These are phyloP conservation scores for Eptesicus fuscus DNA, from an alignment of 2,113 vertebrate species.

Conservation along the genomic window DNA sequence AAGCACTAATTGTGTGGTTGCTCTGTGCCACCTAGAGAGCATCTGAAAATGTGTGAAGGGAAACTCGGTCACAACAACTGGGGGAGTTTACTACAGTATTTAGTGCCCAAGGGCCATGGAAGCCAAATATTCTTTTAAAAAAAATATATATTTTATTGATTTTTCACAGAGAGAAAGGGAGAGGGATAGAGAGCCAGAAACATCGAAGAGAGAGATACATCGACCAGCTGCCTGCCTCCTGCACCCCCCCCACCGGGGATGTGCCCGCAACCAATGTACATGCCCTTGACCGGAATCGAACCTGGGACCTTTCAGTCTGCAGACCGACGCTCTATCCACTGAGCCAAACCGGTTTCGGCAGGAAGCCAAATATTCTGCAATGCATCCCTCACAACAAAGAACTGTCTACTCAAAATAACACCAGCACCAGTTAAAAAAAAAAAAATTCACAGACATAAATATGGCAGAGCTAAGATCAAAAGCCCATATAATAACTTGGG, in stretches of 20 bases:
- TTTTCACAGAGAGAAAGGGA: no score
- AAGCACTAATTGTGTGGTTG: background rate
- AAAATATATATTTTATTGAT: no score
- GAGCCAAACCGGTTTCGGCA: no score
- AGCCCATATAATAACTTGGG: background rate
- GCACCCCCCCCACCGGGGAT: no score
- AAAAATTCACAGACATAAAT: background rate
- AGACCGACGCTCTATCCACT: no score
- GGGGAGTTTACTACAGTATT: background rate
- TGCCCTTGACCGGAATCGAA: no score
- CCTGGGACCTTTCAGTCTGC: no score
- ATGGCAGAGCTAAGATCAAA: background rate
- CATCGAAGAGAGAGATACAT: no score
- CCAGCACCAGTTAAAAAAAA: background rate
- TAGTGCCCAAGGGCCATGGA: background rate
- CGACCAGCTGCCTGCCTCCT: no score
- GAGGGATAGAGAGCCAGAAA: no score
- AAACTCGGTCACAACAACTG: background rate
- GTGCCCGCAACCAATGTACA: no score
- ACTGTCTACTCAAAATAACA: background rate
- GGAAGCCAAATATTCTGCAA: background rate
- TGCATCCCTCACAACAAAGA: background rate
- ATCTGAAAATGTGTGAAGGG: background rate
- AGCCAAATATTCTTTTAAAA: background rate
- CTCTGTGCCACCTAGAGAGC: background rate